These are phyloP conservation scores for Malthinus seriepunctatus DNA, from an alignment of 2,888 invertebrate genomes.

Conservation along the genomic window DNA sequence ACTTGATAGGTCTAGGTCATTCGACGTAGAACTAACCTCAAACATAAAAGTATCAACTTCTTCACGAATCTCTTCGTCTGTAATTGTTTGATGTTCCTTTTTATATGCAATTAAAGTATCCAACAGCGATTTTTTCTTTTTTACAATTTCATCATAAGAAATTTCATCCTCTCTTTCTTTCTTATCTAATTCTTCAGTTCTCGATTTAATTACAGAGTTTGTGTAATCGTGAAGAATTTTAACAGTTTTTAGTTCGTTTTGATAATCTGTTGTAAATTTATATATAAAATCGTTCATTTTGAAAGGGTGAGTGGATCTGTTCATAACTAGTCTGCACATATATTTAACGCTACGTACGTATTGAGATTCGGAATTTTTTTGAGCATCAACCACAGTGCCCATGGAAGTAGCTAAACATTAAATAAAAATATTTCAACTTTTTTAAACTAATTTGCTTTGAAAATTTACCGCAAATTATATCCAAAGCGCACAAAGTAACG, in stretches of 20 bases:
- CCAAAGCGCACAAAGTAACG: constrained; percentile 63
- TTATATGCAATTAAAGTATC: constrained; percentile 59
- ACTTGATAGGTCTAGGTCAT: no score
- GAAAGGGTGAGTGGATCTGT: constrained; percentile 51
- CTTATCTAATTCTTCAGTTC: constrained; percentile 49
- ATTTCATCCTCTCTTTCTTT: constrained; percentile 1
- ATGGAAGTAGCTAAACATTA: constrained; percentile 71
- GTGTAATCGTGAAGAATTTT: constrained; percentile 58
- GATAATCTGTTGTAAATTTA: constrained; percentile 63
- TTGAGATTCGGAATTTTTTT: constrained; percentile 66
- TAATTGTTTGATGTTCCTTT: constrained; percentile 40
- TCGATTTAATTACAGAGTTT: constrained; percentile 59
- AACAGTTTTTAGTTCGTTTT: constrained; percentile 57
- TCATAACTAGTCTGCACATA: constrained; percentile 42
- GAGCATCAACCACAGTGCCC: constrained; percentile 73
- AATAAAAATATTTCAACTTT: neutral
- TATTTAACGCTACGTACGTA: constrained; percentile 74
- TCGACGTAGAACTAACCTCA: constrained; percentile 67
- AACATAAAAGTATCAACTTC: no score
- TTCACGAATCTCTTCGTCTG: no score
- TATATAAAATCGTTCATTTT: constrained; percentile 52
- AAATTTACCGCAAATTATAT: constrained; percentile 63
- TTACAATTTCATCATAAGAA: constrained; percentile 44
- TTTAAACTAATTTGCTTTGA: neutral
- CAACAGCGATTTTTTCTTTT: constrained; percentile 68